Evolutionary conservation across 2,888 invertebrate genomes (phyloP).

Genomic region (Saturnia japonica): DNA sequence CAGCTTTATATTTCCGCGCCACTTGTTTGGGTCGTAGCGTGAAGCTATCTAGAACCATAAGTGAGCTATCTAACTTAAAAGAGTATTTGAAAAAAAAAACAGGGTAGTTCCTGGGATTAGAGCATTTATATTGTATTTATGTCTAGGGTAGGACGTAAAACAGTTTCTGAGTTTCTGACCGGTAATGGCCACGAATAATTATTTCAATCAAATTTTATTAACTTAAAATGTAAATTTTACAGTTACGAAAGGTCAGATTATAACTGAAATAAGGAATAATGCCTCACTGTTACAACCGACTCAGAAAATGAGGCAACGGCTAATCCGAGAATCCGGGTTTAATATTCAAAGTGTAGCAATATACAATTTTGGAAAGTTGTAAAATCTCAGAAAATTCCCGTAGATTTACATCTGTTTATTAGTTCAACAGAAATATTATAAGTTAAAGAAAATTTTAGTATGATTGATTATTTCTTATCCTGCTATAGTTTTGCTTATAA

Average conservation of each 20-base stretch:
- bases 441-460: too few species aligned
- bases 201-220: background rate
- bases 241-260: conserved; percentile 20
- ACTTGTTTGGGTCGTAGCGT: background rate
- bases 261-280: conserved; percentile 11
- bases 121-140: background rate
- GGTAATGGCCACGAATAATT: background rate
- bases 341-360: background rate
- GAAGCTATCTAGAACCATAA: background rate
- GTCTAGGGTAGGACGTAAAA: background rate
- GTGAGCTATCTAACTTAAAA: background rate
- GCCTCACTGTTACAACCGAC: background rate
- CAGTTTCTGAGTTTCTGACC: background rate
- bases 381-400: background rate
- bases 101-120: background rate
- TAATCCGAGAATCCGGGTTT: background rate
- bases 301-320: background rate
- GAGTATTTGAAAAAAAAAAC: background rate
- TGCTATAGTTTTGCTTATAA: too few species aligned
- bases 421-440: background rate
- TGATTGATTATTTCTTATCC: too few species aligned
- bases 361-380: background rate
- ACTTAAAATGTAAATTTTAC: conserved; percentile 2
- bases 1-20: background rate
- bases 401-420: background rate